phyloP scores from a whole-genome alignment of 2,113 vertebrate genomes.

The Bubo bubo region DNA sequence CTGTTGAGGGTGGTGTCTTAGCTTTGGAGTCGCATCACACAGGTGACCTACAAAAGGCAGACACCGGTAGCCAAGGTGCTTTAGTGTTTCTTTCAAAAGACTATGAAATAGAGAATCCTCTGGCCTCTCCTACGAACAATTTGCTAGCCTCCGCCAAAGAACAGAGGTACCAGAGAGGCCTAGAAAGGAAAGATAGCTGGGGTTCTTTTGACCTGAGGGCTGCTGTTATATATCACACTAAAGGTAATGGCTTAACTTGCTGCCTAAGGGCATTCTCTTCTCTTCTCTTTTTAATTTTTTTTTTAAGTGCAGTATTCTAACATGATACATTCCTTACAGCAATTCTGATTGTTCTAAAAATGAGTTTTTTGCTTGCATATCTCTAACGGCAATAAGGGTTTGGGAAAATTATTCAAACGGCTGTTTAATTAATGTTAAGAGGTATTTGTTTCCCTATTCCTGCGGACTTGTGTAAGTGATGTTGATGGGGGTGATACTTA shows the following conservation, averaged over 20 bases:
- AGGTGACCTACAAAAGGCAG: constrained; percentile 81
- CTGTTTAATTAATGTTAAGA: background rate
- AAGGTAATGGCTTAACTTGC: constrained; percentile 84
- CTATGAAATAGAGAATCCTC: constrained; percentile 84
- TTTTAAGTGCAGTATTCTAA: background rate
- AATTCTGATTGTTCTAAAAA: background rate
- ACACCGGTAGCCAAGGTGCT: constrained; percentile 82
- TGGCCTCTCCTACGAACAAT: constrained; percentile 86
- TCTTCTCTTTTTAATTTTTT: background rate
- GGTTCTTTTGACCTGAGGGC: constrained; percentile 91
- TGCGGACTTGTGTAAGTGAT: background rate
- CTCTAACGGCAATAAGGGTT: background rate
- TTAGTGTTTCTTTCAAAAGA: constrained; percentile 87
- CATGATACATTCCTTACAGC: background rate
- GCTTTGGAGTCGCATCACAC: constrained; percentile 80
- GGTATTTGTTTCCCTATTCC: background rate
- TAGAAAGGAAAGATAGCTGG: constrained; percentile 90
- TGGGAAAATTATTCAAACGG: background rate
- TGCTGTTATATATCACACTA: constrained; percentile 98
- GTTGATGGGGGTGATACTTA: background rate
- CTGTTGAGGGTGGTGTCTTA: constrained; percentile 77
- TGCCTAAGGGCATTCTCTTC: constrained; percentile 7
- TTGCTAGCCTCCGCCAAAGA: constrained; percentile 88
- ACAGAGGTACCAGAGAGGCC: constrained; percentile 86
- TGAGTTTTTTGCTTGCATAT: background rate